Conservation (phyloP, 2,113 vertebrate genomes). For the Pristiophorus japonicus region DNA sequence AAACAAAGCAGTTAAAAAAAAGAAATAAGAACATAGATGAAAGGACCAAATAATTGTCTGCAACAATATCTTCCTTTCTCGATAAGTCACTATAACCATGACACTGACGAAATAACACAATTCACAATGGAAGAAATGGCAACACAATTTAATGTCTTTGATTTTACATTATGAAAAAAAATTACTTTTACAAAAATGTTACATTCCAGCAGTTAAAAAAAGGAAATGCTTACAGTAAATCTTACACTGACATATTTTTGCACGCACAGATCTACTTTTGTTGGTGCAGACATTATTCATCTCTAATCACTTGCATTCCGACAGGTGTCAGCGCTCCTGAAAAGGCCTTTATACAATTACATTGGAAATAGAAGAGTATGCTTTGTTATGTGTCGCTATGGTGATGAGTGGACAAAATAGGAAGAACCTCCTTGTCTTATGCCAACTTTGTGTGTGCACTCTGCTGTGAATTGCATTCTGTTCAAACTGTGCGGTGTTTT, state of each 20-base stretch:
- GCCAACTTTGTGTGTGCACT: constrained; percentile 67
- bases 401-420: constrained; percentile 68
- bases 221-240: constrained; percentile 59
- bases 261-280: constrained; percentile 52
- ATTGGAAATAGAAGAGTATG: constrained; percentile 69
- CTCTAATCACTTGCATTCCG: constrained; percentile 63
- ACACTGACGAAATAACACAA: background rate
- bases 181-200: constrained; percentile 82
- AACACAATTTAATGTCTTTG: constrained; percentile 95
- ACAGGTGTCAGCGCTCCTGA: constrained; percentile 65
- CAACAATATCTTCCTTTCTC: background rate
- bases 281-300: constrained; percentile 57
- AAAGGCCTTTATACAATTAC: constrained; percentile 71
- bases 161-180: constrained; percentile 94
- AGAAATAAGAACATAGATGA: constrained; percentile 42
- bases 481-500: constrained; percentile 59
- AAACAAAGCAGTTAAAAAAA: constrained; percentile 45
- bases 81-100: background rate
- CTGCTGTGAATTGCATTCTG: constrained; percentile 62
- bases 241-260: constrained; percentile 51
- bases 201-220: constrained; percentile 64
- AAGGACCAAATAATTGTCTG: background rate
- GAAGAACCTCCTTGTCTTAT: constrained; percentile 68
- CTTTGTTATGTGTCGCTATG: constrained; percentile 75
- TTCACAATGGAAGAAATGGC: constrained; percentile 70